phyloP scores from a whole-genome alignment of 2,797 vertebrate genomes.

The Chelmon rostratus region DNA sequence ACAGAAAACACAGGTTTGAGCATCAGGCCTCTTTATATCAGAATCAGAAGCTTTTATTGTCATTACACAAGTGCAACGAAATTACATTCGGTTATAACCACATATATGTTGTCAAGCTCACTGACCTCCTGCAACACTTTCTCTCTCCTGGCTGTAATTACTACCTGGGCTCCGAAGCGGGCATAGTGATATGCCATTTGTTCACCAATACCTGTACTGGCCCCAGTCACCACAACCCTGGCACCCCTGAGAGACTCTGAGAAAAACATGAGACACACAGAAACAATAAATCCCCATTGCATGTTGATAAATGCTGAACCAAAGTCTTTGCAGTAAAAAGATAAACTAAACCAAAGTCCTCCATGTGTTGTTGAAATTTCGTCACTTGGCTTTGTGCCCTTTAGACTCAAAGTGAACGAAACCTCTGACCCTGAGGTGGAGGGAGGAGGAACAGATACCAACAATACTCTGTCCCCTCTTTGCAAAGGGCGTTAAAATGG shows the following conservation, averaged over 20 bases:
- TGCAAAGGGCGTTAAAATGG: not conserved
- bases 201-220: slow-evolving; percentile 87
- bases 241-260: slow-evolving; percentile 82
- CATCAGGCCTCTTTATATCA: too few species aligned
- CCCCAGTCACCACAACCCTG: slow-evolving; percentile 84
- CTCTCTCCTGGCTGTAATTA: slow-evolving; percentile 85
- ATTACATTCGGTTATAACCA: too few species aligned
- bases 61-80: too few species aligned
- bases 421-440: not conserved
- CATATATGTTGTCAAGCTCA: slow-evolving; percentile 8
- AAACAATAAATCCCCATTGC: not conserved
- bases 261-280: slow-evolving; percentile 4
- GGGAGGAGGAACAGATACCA: not conserved
- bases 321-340: not conserved
- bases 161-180: slow-evolving; percentile 82
- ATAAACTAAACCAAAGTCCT: slow-evolving; percentile 28
- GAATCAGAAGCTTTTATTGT: too few species aligned
- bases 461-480: not conserved
- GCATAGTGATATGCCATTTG: slow-evolving; percentile 87
- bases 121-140: slow-evolving; percentile 82
- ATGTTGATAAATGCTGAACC: not conserved
- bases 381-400: not conserved
- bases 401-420: too few species aligned
- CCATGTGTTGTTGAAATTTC: not conserved
- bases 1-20: not conserved